Conservation (phyloP, 2,888 invertebrate genomes). For the Strigamia crassipes region DNA sequence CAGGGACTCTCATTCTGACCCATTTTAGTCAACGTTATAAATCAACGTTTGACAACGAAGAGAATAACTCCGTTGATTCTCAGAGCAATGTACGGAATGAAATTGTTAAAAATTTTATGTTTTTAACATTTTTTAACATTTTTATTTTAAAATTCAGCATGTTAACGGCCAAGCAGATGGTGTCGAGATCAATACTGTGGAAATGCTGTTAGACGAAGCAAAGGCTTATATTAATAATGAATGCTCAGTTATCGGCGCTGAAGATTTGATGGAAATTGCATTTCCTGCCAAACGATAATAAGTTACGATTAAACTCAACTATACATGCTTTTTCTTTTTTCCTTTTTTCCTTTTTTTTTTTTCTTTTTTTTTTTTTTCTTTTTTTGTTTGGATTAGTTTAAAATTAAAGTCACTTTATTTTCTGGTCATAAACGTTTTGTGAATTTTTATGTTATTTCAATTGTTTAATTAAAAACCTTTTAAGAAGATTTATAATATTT, state of each 20-base stretch:
- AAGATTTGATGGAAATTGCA: constrained; percentile 47
- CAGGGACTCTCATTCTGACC: constrained; percentile 57
- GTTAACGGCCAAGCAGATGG: constrained; percentile 42
- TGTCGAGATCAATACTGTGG: background rate
- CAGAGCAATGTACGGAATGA: background rate
- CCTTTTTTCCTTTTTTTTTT: too few relatives aligned
- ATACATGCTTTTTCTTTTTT: background rate
- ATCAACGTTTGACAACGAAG: constrained; percentile 14
- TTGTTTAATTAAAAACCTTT: background rate
- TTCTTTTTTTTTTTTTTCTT: background rate
- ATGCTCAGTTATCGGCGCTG: constrained; percentile 45
- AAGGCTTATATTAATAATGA: constrained; percentile 43
- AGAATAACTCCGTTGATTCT: background rate
- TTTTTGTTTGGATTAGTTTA: background rate
- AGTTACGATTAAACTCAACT: background rate
- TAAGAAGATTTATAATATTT: constrained; percentile 4
- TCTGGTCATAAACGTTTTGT: background rate
- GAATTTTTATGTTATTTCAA: background rate
- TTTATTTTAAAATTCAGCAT: constrained; percentile 23
- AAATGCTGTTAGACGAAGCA: constrained; percentile 43
- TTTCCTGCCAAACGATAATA: constrained; percentile 46
- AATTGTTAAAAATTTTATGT: too few relatives aligned
- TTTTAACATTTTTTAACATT: too few relatives aligned
- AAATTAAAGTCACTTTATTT: background rate
- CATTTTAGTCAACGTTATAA: constrained; percentile 60